Percentiles rank a stretch among this genome's conserved stretches.
phyloP scores from a whole-genome alignment of 2,888 invertebrate genomes.

The Ametastegia equiseti region DNA sequence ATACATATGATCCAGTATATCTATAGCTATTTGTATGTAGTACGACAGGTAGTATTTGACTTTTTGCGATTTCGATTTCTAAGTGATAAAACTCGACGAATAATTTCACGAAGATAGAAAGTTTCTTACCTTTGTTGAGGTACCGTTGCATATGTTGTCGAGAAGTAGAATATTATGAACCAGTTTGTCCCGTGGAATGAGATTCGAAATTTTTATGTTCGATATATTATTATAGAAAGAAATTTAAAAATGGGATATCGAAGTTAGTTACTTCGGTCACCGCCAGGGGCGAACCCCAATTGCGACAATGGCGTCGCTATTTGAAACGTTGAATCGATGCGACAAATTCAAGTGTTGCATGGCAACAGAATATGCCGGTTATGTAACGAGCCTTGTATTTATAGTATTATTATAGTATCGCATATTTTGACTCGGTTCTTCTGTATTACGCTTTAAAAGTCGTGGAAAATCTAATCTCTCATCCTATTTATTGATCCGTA shows the following conservation, averaged over 20 bases:
- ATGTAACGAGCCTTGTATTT: neutral
- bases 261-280: neutral
- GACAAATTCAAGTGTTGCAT: neutral
- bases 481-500: constrained; percentile 8
- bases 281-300: neutral
- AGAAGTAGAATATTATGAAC: neutral
- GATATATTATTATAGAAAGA: neutral
- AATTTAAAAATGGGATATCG: constrained; percentile 25
- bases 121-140: neutral
- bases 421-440: neutral
- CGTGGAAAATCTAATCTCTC: neutral
- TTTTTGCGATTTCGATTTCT: neutral
- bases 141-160: neutral
- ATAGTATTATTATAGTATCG: constrained; percentile 1
- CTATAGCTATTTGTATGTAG: neutral
- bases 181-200: constrained; percentile 6
- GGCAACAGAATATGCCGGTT: neutral
- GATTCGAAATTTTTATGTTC: neutral
- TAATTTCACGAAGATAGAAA: neutral
- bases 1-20: neutral
- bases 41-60: neutral
- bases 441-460: neutral
- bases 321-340: constrained; percentile 23
- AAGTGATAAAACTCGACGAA: neutral
- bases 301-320: neutral